Evolutionary conservation across 2,113 vertebrate genomes (phyloP).

Genomic region (Chionomys nivalis): DNA sequence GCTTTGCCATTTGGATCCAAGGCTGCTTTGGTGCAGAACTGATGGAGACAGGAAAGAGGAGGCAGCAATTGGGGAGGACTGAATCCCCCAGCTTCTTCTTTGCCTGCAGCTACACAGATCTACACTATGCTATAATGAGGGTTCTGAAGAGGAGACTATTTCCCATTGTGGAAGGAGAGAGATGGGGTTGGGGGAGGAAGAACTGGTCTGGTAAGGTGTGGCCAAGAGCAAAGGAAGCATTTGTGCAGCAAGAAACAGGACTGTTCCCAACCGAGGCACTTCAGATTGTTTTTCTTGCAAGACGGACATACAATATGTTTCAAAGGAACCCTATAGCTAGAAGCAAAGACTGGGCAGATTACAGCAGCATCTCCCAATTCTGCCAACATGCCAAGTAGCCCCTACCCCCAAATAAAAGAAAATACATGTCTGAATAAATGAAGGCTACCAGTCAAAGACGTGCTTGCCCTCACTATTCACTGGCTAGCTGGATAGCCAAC

Average conservation of each 20-base stretch:
- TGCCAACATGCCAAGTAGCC: no score
- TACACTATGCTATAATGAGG: no score
- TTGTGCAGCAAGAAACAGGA: background rate
- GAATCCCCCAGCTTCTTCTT: background rate
- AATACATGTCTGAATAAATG: background rate
- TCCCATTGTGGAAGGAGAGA: background rate
- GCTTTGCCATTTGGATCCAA: background rate
- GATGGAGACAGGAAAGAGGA: background rate
- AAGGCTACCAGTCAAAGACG: background rate
- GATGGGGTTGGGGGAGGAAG: background rate
- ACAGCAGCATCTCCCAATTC: background rate
- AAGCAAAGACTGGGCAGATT: background rate
- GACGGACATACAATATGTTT: background rate
- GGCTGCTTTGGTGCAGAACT: conserved; percentile 15
- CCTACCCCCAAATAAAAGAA: background rate
- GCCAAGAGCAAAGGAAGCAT: background rate
- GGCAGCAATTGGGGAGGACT: background rate
- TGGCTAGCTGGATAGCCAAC: background rate
- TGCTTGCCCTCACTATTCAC: background rate
- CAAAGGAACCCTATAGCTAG: background rate
- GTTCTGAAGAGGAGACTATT: background rate
- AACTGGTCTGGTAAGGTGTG: background rate
- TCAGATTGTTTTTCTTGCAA: background rate
- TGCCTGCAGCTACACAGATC: background rate
- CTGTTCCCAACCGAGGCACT: background rate